Conservation (phyloP, 2,797 vertebrate species). For the Tragelaphus eurycerus region DNA sequence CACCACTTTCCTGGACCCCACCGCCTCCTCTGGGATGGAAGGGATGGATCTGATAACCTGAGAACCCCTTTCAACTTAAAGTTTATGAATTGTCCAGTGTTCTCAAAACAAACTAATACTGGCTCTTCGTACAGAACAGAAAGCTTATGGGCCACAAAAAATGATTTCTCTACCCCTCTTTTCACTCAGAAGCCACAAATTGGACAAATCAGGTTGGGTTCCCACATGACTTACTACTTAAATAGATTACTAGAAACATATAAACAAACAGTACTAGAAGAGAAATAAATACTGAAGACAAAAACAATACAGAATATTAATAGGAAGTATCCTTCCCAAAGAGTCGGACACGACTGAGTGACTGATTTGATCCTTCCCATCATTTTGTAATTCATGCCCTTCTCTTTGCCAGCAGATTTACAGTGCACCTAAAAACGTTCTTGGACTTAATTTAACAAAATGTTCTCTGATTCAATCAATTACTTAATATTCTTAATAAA, state of each 20-base stretch:
- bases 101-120: neutral
- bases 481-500: conserved; percentile 41
- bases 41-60: neutral
- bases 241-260: neutral
- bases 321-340: neutral
- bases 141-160: neutral
- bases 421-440: neutral
- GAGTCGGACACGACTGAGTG: too few species aligned
- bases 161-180: neutral
- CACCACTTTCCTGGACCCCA: neutral
- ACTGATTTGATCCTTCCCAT: neutral
- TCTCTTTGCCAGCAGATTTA: neutral
- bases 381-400: neutral
- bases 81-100: neutral
- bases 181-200: neutral
- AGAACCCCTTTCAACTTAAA: neutral
- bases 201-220: neutral
- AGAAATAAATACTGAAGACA: neutral
- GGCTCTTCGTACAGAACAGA: neutral
- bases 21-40: neutral
- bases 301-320: neutral
- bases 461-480: conserved; percentile 14
- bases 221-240: neutral
- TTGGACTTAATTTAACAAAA: neutral
- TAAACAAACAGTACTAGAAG: neutral